Evolutionary conservation across 2,797 vertebrate genomes (phyloP), one percentile per base, ranked within the genome.

Genomic region (Mionectes olivaceus): DNA sequence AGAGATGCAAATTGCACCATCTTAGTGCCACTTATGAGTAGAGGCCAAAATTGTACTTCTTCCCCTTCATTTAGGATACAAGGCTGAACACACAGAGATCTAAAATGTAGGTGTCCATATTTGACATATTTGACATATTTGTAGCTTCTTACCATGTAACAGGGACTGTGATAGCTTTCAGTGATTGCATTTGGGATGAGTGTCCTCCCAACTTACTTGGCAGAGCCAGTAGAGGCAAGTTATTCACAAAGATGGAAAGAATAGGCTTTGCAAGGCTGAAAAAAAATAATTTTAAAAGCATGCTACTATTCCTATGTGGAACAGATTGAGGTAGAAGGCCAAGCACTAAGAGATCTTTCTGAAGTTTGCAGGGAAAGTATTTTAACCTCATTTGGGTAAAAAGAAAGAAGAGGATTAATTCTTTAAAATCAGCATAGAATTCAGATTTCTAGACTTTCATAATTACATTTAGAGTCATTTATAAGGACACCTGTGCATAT

Each of bases 1-100:
- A 91, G 61, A 90, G 35, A 94, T 93, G 92, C 65, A 94, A 93
- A 96, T 94, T 59, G 18, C 12, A 83, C 35, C 47, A 67, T 90
- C 78, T 94, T 79, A 78, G 57, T 86, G 61, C 43, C 83, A 57
- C 67, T 80, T 86, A 32, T 28, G 55, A 76, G 44, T 75, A 69
- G 94, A 90, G 76, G 50, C 68, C 44, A 82, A 89, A 69, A 90
- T 88, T 87, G 50, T 83, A 14, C 30, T 82, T 73, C 50, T 68
- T 87, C 39, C 25, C 5, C 11, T 47, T 8, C 50, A 25, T 84
- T 89, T 83, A 59, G 56, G 50, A 67, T 39, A 67, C 1, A 9
- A 27, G 19, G 1, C 16, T 80, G 21, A 75, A 89, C 68, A 56
- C 37, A 13, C 1, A 33, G 22, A 60, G 32, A 30, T 81, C 21